Evolutionary conservation across 2,113 vertebrate species (phyloP), one percentile per base, ranked within the genome.

Genomic region (Martes martes): DNA sequence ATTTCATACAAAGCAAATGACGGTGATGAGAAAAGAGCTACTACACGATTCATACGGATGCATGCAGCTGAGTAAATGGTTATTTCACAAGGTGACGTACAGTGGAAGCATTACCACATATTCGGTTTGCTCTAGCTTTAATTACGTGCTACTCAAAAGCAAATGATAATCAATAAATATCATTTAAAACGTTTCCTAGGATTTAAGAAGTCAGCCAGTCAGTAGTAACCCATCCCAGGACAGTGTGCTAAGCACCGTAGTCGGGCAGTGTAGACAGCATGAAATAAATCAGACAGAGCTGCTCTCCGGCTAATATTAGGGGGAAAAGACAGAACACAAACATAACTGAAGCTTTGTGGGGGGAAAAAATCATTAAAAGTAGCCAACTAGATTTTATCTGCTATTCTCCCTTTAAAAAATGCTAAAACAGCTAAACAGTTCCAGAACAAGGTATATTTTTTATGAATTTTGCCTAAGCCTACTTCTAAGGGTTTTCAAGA

Each of bases 1-100:
- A 89, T 93, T 97, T 96, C 78, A 96, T 91, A 97, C 88, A 94
- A 96, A 96, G 95, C 96, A 97, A 97, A 92, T 96, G 95, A 92
- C 2, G 4, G n/a, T 86, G 45, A 95, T 82, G 47, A 95, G 92
- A 97, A 47, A 90, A 94, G 1, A 97, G 92, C 42, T 88, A 96
- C 71, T 88, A 78, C 95, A 92, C 7, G 11, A 91, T 47, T 95
- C 65, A 55, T 59, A 80, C 1, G 26, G 59, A 95, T 78, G 61
- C 96, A 97, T 81, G 52, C 71, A 96, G 59, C 96, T 87, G 33
- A 92, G 81, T 18, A 82, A 88, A 91, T 11, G 45, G 11, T 78
- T 65, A 92, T 42, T 80, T 71, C 88, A 90, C 85, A 93, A 87
- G 90, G 71, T 26, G 33, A 92, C 1, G 0, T 47, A 90, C 36